Evolutionary conservation across 2,113 vertebrate genomes (phyloP), one percentile per base, ranked within the genome.

Genomic region (Verasper variegatus): DNA sequence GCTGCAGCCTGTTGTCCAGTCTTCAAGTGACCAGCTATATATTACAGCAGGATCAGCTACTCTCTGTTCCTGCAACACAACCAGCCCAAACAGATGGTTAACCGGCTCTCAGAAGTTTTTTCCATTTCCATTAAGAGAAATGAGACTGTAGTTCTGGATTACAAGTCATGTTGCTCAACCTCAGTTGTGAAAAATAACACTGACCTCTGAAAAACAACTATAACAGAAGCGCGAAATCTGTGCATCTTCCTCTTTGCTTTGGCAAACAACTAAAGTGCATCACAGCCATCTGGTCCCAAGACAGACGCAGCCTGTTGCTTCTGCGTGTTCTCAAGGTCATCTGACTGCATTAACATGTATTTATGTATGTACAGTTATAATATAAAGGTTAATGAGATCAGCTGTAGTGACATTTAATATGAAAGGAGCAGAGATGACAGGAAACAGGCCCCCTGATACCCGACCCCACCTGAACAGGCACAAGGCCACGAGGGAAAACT

Each of bases 371-470:
- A 57, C 4, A 37, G 10, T 20, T 60, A 60, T 20, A 12, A 1
- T 60, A 4, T 31, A 60, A 60, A 69, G 51, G 71, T 59, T 40
- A 72, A 69, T 35, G 8, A 31, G 31, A 77, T 69, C 66, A 62
- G 57, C 68, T 54, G 1, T 15, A 2, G 10, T 0, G 56, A 24
- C 26, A 13, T 66, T 69, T 71, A 14, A 37, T 59, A 61, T 26
- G 45, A 74, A 27, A 17, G 10, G 23, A 65, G n/a, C 24, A 8
- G 20, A 54, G 51, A 54, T 21, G 20, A n/a, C 51, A 54, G 51
- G 1, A 54, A 21, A 54, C 51, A 1, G 51, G 20, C 56, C 23
- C 59, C 14, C 17, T 63, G 65, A 71, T 58, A 20, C 27, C 57
- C 57, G 17, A 59, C 26, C 57, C 5, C 24, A 17, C 6, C 27